Percentiles rank a stretch among this genome's conserved stretches.
Evolutionary conservation across 2,888 invertebrate genomes (phyloP).

Genomic region (Ceramica pisi): DNA sequence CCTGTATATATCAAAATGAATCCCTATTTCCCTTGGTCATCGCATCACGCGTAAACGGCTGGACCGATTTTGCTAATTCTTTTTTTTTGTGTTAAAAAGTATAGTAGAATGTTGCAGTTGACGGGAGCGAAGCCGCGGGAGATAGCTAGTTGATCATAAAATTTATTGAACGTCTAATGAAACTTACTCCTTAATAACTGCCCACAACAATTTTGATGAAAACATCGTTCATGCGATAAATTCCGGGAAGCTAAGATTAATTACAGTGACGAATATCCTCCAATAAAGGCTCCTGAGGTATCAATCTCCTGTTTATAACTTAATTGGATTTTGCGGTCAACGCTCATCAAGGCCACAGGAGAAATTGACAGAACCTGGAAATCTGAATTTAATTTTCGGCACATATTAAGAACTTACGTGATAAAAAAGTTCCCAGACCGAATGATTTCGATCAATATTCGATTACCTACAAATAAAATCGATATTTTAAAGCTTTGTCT

Average conservation of each 20-base stretch:
- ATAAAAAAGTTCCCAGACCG: no score
- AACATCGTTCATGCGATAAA: constrained; percentile 59
- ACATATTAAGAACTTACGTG: neutral
- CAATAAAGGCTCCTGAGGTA: constrained; percentile 75
- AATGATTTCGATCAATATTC: no score
- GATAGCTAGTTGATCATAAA: neutral
- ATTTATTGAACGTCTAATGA: neutral
- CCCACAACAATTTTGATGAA: constrained; percentile 40
- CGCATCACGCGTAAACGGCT: no score
- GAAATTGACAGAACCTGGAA: constrained; percentile 40
- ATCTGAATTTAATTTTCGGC: constrained; percentile 22
- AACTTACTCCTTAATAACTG: neutral
- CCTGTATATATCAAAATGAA: no score
- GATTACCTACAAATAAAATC: no score
- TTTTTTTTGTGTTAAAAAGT: no score
- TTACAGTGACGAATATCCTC: constrained; percentile 78
- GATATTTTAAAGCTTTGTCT: no score
- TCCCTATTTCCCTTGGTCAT: no score
- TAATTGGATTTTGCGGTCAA: constrained; percentile 80
- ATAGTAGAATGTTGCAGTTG: no score
- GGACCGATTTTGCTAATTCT: no score
- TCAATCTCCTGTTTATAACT: constrained; percentile 82
- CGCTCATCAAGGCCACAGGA: constrained; percentile 69
- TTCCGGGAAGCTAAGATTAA: constrained; percentile 71
- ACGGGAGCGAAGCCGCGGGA: no score